Base-by-base conservation (phyloP, 2,113 vertebrate genomes). In the Muscicapa adusta region DNA sequence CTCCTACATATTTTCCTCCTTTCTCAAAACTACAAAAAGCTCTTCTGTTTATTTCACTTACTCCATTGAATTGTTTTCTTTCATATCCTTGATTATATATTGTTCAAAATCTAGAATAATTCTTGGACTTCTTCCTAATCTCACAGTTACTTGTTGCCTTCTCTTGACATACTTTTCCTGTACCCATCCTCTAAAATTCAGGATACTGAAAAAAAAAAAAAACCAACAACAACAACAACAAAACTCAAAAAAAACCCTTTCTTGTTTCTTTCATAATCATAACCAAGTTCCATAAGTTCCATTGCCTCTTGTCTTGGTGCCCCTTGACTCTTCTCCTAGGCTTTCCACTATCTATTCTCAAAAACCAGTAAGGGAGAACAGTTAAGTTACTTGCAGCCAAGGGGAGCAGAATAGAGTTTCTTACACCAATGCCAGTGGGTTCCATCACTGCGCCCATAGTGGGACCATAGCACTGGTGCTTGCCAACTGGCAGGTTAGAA, bases 381-480 rank as follows among this genome's bases (percentile, higher is more conserved):
- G 6, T 29, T 17, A 68, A 24, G n/a, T 8, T 75, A 26, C 71
- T 65, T 3, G 33, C 9, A 75, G 19, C 3, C 23, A 57, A 58
- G 25, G 18, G 47, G 58, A 66, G 38, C 0, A 0, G 25, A 73
- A 38, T 0, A 75, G 14, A n/a, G 2, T 20, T 78, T 68, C 8
- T 89, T 34, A 20, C 7, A 10, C 29, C 36, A 53, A 1, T 24
- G 6, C 23, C 23, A 26, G 31, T 17, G n/a, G 3, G 20, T 82
- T 78, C 73, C 10, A 13, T 11, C 1, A 0, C 6, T 9, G 26
- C 17, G 15, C 50, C 9, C 50, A 28, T 18, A 29, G 20, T 57
- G 61, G 18, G 16, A 66, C 33, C 5, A 26, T 1, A 9, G 13
- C 23, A 67, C 23, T 8, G 11, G 22, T 51, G 3, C 3, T 58